Evolutionary conservation across 2,888 invertebrate species (phyloP).

Genomic region (Linnaemya vulpina): DNA sequence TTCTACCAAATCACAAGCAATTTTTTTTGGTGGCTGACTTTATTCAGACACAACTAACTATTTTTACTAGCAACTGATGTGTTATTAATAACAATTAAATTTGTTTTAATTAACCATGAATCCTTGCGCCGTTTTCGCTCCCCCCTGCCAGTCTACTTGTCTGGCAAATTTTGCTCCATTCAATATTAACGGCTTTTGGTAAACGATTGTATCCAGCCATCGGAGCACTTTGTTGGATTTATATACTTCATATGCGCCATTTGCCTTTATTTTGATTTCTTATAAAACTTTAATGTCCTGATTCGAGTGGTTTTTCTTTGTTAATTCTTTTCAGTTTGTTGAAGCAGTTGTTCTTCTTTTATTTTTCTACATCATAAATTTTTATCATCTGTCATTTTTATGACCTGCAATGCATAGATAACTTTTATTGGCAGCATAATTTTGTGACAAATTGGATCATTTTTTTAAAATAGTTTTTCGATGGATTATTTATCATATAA

Average conservation of each 20-base stretch:
- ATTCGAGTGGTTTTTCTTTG: background rate
- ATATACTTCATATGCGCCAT: background rate
- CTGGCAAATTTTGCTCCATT: too few species aligned
- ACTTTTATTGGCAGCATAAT: conserved; percentile 65
- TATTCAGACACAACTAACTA: too few species aligned
- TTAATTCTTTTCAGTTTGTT: conserved; percentile 8
- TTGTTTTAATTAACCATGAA: too few species aligned
- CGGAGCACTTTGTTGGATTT: conserved; percentile 9
- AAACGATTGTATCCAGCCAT: background rate
- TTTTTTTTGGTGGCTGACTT: background rate
- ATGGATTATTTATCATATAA: background rate
- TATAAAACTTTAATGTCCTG: conserved; percentile 4
- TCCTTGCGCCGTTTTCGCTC: too few species aligned
- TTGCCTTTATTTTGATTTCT: conserved; percentile 32
- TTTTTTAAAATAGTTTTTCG: background rate
- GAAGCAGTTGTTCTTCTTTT: background rate
- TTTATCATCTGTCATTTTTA: conserved; percentile 65
- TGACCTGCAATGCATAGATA: conserved; percentile 63
- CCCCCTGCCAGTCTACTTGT: too few species aligned
- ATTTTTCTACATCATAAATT: conserved; percentile 51
- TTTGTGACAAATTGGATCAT: conserved; percentile 52
- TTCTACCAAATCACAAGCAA: background rate
- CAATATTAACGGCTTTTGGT: too few species aligned
- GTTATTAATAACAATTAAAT: too few species aligned
- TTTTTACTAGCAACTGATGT: background rate